These are phyloP conservation scores for Homarus gammarus DNA, from an alignment of 2,888 invertebrate genomes.

Conservation along the genomic window DNA sequence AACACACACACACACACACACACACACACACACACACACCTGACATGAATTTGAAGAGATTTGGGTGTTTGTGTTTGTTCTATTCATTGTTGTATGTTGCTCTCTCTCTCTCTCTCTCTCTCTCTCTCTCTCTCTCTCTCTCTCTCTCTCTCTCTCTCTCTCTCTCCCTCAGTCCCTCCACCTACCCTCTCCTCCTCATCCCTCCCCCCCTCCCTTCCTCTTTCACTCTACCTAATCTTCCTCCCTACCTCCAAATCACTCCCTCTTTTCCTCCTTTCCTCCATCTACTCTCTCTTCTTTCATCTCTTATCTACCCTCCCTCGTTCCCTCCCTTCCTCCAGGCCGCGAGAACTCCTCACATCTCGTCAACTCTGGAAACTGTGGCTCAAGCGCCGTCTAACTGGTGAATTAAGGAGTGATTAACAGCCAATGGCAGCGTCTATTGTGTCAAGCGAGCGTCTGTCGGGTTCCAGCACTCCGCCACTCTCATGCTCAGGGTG, in stretches of 20 bases:
- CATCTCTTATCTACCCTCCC: neutral
- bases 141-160: constrained; percentile 35
- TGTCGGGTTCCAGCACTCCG: no score
- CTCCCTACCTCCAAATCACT: no score
- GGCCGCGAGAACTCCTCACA: neutral
- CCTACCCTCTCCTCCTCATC: neutral
- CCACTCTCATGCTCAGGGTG: no score
- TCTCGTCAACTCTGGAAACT: neutral
- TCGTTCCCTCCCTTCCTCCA: neutral
- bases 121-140: constrained; percentile 40
- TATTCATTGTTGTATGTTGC: no score
- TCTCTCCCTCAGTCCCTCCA: neutral
- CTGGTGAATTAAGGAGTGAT: neutral
- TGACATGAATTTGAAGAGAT: no score
- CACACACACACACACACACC: no score
- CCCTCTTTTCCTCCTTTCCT: neutral
- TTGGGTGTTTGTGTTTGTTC: no score
- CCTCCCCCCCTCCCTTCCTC: neutral
- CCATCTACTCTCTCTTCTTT: neutral
- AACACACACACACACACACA: no score
- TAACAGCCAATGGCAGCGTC: neutral
- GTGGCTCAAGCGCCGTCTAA: neutral
- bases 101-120: constrained; percentile 44
- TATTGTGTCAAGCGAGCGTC: no score
- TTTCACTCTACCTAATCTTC: neutral